These are phyloP conservation scores for Bufo bufo DNA, from an alignment of 2,113 vertebrate genomes.

Conservation along the genomic window DNA sequence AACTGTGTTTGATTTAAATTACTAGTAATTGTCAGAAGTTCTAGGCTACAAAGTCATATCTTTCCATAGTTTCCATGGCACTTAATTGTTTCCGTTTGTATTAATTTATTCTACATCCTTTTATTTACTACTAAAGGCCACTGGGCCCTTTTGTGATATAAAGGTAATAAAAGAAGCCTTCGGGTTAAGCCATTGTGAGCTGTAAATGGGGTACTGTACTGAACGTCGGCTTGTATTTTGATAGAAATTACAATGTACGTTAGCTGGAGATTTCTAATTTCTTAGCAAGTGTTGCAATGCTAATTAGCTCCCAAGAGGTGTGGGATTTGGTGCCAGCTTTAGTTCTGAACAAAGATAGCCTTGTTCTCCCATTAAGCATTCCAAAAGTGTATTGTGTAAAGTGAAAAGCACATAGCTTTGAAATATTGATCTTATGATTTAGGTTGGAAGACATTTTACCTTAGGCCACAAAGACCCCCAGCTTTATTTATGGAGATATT, in stretches of 20 bases:
- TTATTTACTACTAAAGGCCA: constrained; percentile 2
- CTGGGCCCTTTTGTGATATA: not conserved
- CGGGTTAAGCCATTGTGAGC: constrained; percentile 7
- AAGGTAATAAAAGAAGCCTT: not conserved
- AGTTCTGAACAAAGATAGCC: constrained; percentile 62
- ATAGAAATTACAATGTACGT: constrained; percentile 62
- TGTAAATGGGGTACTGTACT: constrained; percentile 13
- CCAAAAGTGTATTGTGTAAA: constrained; percentile 61
- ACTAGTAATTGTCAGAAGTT: not conserved
- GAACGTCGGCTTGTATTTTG: constrained; percentile 61
- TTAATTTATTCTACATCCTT: not conserved
- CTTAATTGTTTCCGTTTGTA: not conserved
- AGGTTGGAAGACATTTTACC: constrained; percentile 34
- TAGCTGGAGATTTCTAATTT: constrained; percentile 57
- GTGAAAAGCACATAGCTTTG: constrained; percentile 60
- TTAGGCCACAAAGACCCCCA: constrained; percentile 18
- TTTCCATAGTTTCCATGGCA: not conserved
- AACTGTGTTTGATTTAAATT: not conserved
- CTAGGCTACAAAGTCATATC: not conserved
- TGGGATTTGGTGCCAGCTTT: constrained; percentile 62
- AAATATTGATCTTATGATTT: constrained; percentile 54
- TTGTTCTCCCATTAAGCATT: constrained; percentile 60
- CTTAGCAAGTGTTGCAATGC: constrained; percentile 57
- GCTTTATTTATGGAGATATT: constrained; percentile 25
- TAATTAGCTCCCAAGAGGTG: constrained; percentile 72